Conservation (phyloP, 1,140 invertebrate genomes). For the Dufourea novaeangliae region DNA sequence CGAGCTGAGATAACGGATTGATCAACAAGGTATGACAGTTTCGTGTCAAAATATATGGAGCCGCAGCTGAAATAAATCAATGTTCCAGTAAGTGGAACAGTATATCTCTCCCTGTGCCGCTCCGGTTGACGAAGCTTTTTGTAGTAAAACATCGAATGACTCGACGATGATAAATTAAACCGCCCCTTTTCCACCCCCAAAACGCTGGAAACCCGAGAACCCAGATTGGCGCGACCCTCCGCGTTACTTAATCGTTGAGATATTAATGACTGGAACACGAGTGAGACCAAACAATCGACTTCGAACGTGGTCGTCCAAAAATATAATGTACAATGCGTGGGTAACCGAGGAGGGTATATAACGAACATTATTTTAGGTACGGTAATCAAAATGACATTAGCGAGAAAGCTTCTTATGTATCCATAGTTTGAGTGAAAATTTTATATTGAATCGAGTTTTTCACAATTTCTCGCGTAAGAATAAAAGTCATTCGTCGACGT, state of each 20-base stretch:
- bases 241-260: conserved; percentile 14
- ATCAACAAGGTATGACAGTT: conserved; percentile 40
- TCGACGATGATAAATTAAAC: conserved; percentile 40
- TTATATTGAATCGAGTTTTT: too few relatives aligned
- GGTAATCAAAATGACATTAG: background rate
- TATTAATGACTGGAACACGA: conserved; percentile 11
- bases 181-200: too few relatives aligned
- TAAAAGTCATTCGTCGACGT: too few relatives aligned
- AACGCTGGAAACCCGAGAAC: conserved; percentile 16
- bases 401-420: too few relatives aligned
- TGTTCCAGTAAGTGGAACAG: conserved; percentile 21
- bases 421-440: too few relatives aligned
- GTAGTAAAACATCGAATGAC: conserved; percentile 4
- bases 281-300: background rate
- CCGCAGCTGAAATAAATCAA: conserved; percentile 34
- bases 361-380: background rate
- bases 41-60: conserved; percentile 28
- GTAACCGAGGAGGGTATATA: background rate
- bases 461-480: too few relatives aligned
- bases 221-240: background rate
- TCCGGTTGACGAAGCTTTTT: conserved; percentile 29
- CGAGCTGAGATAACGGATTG: background rate
- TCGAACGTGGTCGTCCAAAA: background rate
- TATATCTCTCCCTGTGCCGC: conserved; percentile 15
- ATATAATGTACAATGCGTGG: background rate